These are phyloP conservation scores for Drosophila mulleri DNA, from an alignment of 2,888 invertebrate genomes.

Conservation along the genomic window DNA sequence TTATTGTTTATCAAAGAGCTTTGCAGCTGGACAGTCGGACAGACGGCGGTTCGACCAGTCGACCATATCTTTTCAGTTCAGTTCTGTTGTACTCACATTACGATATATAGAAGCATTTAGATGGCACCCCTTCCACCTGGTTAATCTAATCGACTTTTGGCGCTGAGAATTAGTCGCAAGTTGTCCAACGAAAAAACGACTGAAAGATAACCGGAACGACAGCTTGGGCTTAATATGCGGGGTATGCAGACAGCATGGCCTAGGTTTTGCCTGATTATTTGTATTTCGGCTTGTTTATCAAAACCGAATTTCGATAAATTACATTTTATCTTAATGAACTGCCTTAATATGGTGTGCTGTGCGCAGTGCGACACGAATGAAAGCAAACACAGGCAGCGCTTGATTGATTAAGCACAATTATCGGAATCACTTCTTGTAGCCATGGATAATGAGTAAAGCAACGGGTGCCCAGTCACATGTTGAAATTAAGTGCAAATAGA, in stretches of 20 bases:
- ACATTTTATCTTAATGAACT: slow-evolving; percentile 77
- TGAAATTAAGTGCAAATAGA: slow-evolving; percentile 30
- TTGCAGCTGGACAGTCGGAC: slow-evolving; percentile 32
- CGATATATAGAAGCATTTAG: slow-evolving; percentile 41
- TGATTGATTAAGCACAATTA: slow-evolving; percentile 80
- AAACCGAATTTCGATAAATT: slow-evolving; percentile 72
- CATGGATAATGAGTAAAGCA: slow-evolving; percentile 27
- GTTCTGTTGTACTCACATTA: slow-evolving; percentile 25
- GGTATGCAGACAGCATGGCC: slow-evolving; percentile 10
- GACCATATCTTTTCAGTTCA: slow-evolving; percentile 45
- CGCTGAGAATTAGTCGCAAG: slow-evolving; percentile 70
- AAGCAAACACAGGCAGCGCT: slow-evolving; percentile 62
- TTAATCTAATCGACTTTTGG: slow-evolving; percentile 78
- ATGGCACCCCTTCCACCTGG: slow-evolving; percentile 12
- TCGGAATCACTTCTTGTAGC: slow-evolving; percentile 51
- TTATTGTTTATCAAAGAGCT: slow-evolving; percentile 60
- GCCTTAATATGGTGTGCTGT: slow-evolving; percentile 47
- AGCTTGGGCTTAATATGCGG: slow-evolving; percentile 20
- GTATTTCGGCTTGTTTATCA: slow-evolving; percentile 41
- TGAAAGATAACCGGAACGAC: slow-evolving; percentile 66
- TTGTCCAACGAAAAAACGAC: slow-evolving; percentile 47
- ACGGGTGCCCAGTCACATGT: slow-evolving; percentile 40
- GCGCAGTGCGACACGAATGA: slow-evolving; percentile 31
- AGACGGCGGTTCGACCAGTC: slow-evolving; percentile 11
- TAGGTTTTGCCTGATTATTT: slow-evolving; percentile 21